A percentile compares a stretch with the other conserved stretches of the same genome.
These are phyloP conservation scores for Anoplius nigerrimus DNA, from an alignment of 2,888 invertebrate genomes.

Conservation along the genomic window DNA sequence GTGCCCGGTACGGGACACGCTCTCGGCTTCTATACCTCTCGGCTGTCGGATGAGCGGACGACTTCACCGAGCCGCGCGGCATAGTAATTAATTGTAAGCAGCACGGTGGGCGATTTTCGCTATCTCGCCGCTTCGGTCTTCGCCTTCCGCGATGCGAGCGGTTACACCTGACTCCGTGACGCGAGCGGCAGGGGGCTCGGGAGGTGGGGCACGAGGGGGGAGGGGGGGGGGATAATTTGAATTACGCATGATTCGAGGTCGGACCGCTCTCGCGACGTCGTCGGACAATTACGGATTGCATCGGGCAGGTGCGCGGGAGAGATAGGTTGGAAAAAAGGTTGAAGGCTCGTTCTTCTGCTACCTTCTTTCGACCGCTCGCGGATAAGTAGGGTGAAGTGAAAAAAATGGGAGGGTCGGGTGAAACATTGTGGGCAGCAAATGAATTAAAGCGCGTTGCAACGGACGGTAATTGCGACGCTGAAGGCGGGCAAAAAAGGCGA, in stretches of 20 bases:
- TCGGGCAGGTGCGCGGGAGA: too few species aligned
- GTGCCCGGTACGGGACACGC: too few species aligned
- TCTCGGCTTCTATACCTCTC: conserved; percentile 16
- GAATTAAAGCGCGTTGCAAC: conserved; percentile 29
- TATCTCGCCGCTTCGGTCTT: conserved; percentile 53
- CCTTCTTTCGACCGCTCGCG: too few species aligned
- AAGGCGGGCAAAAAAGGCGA: conserved; percentile 27
- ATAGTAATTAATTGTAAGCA: conserved; percentile 71
- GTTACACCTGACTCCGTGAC: conserved; percentile 25
- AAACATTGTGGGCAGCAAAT: conserved; percentile 22
- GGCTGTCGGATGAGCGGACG: conserved; percentile 66
- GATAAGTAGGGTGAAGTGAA: background rate
- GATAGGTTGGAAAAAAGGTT: too few species aligned
- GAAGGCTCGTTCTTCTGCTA: too few species aligned
- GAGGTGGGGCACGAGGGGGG: background rate
- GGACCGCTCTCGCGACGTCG: conserved; percentile 26
- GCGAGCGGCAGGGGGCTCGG: background rate
- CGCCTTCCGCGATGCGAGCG: conserved; percentile 9
- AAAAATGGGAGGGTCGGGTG: conserved; percentile 21
- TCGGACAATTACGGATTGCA: too few species aligned
- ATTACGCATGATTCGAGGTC: too few species aligned
- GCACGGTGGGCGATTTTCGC: conserved; percentile 67
- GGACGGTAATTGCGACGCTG: conserved; percentile 26
- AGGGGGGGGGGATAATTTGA: too few species aligned
- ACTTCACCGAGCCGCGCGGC: conserved; percentile 62